Evolutionary conservation across 2,797 vertebrate genomes (phyloP).

Genomic region (Aulostomus chinensis): DNA sequence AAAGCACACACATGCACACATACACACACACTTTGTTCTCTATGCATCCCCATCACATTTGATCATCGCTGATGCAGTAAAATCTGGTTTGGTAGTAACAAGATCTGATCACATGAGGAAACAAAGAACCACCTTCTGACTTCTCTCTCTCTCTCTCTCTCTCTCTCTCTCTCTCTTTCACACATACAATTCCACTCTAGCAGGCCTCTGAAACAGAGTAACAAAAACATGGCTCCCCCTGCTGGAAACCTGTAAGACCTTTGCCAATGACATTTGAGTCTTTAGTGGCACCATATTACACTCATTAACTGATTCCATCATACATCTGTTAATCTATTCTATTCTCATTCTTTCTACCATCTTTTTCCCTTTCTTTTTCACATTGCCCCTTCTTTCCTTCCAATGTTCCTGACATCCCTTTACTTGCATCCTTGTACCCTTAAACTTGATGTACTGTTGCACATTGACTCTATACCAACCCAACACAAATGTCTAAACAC

Average conservation of each 20-base stretch:
- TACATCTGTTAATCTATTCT: slow-evolving; percentile 58
- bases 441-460: too few species aligned
- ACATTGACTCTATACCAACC: too few species aligned
- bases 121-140: slow-evolving; percentile 77
- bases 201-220: slow-evolving; percentile 56
- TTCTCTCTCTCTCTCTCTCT: slow-evolving; percentile 54
- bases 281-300: slow-evolving; percentile 61
- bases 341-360: slow-evolving; percentile 33
- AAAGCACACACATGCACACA: slow-evolving; percentile 10
- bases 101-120: slow-evolving; percentile 74
- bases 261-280: slow-evolving; percentile 65
- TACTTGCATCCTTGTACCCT: neutral
- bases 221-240: slow-evolving; percentile 65
- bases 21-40: slow-evolving; percentile 43
- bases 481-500: too few species aligned
- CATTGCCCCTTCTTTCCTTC: slow-evolving; percentile 22
- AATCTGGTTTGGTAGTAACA: slow-evolving; percentile 59
- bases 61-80: slow-evolving; percentile 73
- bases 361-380: slow-evolving; percentile 4
- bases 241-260: slow-evolving; percentile 74
- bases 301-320: slow-evolving; percentile 68
- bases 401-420: neutral
- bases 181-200: slow-evolving; percentile 19
- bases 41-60: slow-evolving; percentile 68
- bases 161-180: slow-evolving; percentile 16